Evolutionary conservation across 2,113 vertebrate genomes (phyloP).

Genomic region (Lynx canadensis): DNA sequence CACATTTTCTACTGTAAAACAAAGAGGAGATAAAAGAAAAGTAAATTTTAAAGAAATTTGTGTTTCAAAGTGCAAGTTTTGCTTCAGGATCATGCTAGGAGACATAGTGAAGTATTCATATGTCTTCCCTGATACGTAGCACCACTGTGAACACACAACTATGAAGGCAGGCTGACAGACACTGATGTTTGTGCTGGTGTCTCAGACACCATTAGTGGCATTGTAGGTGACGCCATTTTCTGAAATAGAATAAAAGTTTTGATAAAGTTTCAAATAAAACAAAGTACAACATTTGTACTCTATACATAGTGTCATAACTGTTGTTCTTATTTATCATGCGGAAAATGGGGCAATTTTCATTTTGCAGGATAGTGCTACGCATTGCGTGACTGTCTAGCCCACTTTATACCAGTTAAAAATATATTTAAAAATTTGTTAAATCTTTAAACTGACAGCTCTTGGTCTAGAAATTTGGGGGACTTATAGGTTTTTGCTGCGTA

Average conservation of each 20-base stretch:
- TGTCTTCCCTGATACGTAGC: accelerated
- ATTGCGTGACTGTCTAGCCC: not conserved
- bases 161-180: too few species aligned
- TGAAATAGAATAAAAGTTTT: not conserved
- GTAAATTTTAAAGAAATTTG: not conserved
- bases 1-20: not conserved
- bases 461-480: not conserved
- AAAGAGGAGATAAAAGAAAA: not conserved
- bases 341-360: not conserved
- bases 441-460: not conserved
- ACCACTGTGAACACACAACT: not conserved
- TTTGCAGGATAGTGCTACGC: not conserved
- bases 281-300: not conserved
- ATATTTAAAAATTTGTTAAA: not conserved
- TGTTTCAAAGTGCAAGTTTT: not conserved
- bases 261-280: not conserved
- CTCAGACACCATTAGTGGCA: not conserved
- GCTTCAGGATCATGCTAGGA: not conserved
- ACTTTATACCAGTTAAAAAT: not conserved
- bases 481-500: not conserved
- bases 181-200: not conserved
- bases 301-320: not conserved
- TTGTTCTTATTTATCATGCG: not conserved
- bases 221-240: not conserved
- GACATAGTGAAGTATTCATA: not conserved